phyloP scores from a whole-genome alignment of 2,888 invertebrate genomes.

The Orchesellides sinensis region DNA sequence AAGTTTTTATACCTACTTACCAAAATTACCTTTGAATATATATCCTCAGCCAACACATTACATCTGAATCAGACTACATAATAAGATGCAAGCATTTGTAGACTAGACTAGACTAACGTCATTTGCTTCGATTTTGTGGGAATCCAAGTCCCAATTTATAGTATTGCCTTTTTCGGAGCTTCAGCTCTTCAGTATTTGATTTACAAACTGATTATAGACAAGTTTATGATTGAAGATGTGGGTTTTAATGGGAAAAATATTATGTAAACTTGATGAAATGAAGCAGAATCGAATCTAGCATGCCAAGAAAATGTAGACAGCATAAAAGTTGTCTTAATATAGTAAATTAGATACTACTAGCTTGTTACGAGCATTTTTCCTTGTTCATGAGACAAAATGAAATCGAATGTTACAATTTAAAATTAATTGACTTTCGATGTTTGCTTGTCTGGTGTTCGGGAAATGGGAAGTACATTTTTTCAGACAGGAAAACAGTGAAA shows the following conservation, averaged over 20 bases:
- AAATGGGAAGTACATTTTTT: background rate
- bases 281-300: background rate
- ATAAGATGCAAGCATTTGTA: too few species aligned
- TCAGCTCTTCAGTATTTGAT: background rate
- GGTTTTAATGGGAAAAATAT: background rate
- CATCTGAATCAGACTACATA: too few species aligned
- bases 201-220: background rate
- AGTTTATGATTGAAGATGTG: background rate
- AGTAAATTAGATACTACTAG: background rate
- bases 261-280: too few species aligned
- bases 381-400: background rate
- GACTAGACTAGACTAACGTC: too few species aligned
- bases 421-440: conserved; percentile 34
- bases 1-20: too few species aligned
- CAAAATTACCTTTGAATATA: too few species aligned
- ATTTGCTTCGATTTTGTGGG: too few species aligned
- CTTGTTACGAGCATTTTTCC: background rate
- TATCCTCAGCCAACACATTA: too few species aligned
- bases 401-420: conserved; percentile 7
- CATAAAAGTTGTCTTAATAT: background rate
- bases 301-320: background rate
- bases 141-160: background rate
- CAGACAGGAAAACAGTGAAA: conserved; percentile 6
- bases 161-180: background rate
- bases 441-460: background rate